These are phyloP conservation scores for Ectobius pallidus DNA, from an alignment of 2,888 invertebrate genomes.

Conservation along the genomic window DNA sequence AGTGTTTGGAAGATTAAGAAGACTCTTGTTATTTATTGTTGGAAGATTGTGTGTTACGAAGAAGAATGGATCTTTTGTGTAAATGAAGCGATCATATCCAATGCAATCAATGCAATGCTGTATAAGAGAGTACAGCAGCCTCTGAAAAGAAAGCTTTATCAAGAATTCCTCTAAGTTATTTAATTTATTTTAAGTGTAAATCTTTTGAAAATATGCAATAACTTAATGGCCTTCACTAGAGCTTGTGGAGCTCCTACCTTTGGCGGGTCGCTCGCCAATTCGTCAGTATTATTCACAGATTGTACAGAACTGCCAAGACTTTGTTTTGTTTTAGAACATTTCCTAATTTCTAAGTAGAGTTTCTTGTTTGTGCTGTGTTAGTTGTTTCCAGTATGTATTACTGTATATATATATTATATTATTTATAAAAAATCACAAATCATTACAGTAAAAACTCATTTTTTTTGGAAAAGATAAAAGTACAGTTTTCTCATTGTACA, in stretches of 20 bases:
- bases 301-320: background rate
- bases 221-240: slow-evolving; percentile 11
- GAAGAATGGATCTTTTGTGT: too few relatives aligned
- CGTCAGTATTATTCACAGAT: slow-evolving; percentile 17
- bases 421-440: slow-evolving; percentile 15
- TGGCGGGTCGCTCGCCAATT: slow-evolving; percentile 4
- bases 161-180: slow-evolving; percentile 22
- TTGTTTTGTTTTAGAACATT: background rate
- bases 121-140: background rate
- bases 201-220: slow-evolving; percentile 3
- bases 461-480: background rate
- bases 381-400: slow-evolving; percentile 1
- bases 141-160: background rate
- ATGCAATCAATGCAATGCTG: slow-evolving; percentile 19
- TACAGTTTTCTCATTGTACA: too few relatives aligned
- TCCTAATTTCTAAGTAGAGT: slow-evolving; percentile 9
- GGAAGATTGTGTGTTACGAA: too few relatives aligned
- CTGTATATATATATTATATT: slow-evolving; percentile 3
- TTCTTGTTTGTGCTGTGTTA: background rate
- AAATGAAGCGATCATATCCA: background rate
- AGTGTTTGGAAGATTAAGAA: background rate
- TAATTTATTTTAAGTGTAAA: slow-evolving; percentile 20
- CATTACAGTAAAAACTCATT: slow-evolving; percentile 10
- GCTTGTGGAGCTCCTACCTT: background rate
- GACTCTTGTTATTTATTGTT: slow-evolving; percentile 17